A percentile compares a stretch with the other conserved stretches of the same genome.
These are phyloP conservation scores for Archips xylosteana DNA, from an alignment of 2,888 invertebrate species.

Conservation along the genomic window DNA sequence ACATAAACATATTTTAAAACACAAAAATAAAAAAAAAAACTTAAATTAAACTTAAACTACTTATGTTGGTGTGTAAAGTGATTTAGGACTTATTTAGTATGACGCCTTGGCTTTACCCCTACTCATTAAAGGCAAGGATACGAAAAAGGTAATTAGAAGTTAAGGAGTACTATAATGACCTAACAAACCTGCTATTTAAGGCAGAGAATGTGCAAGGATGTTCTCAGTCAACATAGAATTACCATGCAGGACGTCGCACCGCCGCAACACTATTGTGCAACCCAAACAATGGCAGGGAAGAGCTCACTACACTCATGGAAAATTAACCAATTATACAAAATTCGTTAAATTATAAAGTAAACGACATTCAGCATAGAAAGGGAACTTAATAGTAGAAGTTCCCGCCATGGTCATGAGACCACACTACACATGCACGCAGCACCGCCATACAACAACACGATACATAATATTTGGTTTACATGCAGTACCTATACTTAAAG, in stretches of 20 bases:
- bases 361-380: neutral
- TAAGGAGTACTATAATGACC: neutral
- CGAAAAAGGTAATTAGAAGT: neutral
- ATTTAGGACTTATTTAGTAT: too few species aligned
- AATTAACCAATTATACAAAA: neutral
- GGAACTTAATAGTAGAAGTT: neutral
- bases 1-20: too few species aligned
- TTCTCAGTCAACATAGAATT: slow-evolving; percentile 12
- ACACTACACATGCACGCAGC: too few species aligned
- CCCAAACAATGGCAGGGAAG: slow-evolving; percentile 14
- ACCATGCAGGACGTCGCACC: neutral
- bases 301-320: neutral
- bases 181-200: slow-evolving; percentile 9
- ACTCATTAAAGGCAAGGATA: neutral
- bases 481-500: too few species aligned
- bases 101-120: too few species aligned
- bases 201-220: slow-evolving; percentile 12
- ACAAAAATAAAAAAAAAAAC: too few species aligned
- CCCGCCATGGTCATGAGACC: neutral
- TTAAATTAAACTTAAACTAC: too few species aligned
- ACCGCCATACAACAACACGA: too few species aligned
- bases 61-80: too few species aligned
- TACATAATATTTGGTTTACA: too few species aligned
- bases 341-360: neutral
- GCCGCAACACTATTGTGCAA: slow-evolving; percentile 21